These are phyloP conservation scores for Polia nebulosa DNA, from an alignment of 2,888 invertebrate genomes.

Conservation along the genomic window DNA sequence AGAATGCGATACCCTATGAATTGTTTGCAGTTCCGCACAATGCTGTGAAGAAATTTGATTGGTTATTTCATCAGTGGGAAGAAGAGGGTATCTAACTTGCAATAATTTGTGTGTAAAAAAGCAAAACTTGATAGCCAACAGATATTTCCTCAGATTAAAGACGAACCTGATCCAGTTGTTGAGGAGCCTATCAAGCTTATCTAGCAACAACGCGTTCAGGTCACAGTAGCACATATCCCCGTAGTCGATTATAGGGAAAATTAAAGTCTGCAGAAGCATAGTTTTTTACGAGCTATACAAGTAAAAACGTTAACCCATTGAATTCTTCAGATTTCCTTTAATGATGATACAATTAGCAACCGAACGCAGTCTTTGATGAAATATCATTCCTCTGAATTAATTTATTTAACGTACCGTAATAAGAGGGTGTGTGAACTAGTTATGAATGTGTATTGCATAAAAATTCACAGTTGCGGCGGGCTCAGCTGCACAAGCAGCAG, in stretches of 20 bases:
- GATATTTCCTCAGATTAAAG: not conserved
- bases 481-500: too few species aligned
- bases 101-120: too few species aligned
- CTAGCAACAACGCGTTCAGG: not conserved
- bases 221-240: not conserved
- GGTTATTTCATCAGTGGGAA: too few species aligned
- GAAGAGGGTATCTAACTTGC: too few species aligned
- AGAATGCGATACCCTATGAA: conserved; percentile 1
- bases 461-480: conserved; percentile 78
- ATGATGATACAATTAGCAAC: conserved; percentile 54
- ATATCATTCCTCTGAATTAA: conserved; percentile 4
- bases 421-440: not conserved
- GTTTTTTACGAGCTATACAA: not conserved
- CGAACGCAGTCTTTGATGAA: conserved; percentile 30
- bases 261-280: not conserved
- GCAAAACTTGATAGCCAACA: too few species aligned
- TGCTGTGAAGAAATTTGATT: too few species aligned
- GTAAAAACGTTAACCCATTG: not conserved
- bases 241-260: not conserved
- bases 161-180: not conserved
- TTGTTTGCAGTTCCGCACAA: too few species aligned
- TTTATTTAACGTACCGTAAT: not conserved
- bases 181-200: not conserved
- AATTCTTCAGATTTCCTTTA: not conserved
- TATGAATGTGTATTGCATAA: not conserved